Evolutionary conservation across 2,888 invertebrate species (phyloP).

Genomic region (Cantharis lateralis): DNA sequence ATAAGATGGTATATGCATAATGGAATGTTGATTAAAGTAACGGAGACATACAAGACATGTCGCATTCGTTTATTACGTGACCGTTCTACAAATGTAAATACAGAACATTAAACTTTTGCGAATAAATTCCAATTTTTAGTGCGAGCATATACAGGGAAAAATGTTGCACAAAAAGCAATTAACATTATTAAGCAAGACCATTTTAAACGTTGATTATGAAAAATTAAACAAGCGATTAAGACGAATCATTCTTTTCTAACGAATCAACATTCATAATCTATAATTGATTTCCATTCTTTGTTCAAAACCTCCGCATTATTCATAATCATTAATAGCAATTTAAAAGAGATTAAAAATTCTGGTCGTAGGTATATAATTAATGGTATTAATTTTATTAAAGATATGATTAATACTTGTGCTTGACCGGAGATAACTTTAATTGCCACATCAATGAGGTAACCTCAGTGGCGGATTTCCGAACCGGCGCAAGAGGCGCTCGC

Average conservation of each 20-base stretch:
- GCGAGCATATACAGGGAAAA: neutral
- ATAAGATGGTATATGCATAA: constrained; percentile 13
- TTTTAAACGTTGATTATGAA: neutral
- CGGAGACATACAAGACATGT: constrained; percentile 24
- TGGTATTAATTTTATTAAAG: neutral
- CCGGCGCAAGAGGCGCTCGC: too few relatives aligned
- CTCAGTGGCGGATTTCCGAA: too few relatives aligned
- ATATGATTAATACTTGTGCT: neutral
- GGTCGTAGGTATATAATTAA: neutral
- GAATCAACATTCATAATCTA: neutral
- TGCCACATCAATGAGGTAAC: neutral
- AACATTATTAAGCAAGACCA: neutral
- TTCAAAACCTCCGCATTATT: neutral
- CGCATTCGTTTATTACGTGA: constrained; percentile 23
- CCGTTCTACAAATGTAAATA: constrained; percentile 15
- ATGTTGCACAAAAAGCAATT: neutral
- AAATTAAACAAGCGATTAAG: neutral
- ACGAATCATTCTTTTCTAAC: neutral
- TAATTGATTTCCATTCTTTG: neutral
- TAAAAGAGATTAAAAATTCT: neutral
- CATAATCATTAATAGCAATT: neutral
- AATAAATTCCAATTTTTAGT: neutral
- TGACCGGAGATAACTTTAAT: neutral
- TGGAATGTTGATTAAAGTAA: constrained; percentile 26
- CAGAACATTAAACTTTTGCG: neutral